Evolutionary conservation across 2,797 vertebrate genomes (phyloP).

Genomic region (Myotis daubentonii): DNA sequence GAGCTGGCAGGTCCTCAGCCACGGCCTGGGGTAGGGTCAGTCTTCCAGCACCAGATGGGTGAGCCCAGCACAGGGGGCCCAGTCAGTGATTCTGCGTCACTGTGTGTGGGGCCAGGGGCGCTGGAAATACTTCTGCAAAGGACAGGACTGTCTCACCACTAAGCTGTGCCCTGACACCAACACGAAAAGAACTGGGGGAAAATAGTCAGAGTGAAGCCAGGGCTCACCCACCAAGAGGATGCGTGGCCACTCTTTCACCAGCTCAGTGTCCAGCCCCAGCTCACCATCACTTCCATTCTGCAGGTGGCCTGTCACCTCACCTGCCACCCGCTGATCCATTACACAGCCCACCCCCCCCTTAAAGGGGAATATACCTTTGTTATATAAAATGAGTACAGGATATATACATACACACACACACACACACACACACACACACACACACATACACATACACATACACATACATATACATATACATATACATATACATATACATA

Average conservation of each 20-base stretch:
- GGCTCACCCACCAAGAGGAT: not conserved
- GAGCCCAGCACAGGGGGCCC: not conserved
- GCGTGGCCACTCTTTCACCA: not conserved
- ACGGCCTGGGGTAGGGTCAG: not conserved
- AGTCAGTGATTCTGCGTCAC: rapidly evolving
- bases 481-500: too few relatives aligned
- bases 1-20: not conserved
- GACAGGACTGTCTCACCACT: too few relatives aligned
- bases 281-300: not conserved
- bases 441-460: too few relatives aligned
- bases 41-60: not conserved
- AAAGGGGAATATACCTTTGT: not conserved
- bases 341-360: not conserved
- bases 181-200: not conserved
- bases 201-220: not conserved
- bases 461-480: too few relatives aligned
- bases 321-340: too few relatives aligned
- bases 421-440: too few relatives aligned
- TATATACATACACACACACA: too few relatives aligned
- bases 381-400: not conserved
- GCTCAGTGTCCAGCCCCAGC: not conserved
- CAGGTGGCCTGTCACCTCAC: not conserved
- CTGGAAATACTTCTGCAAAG: too few relatives aligned
- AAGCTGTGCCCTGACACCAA: rapidly evolving
- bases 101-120: not conserved